These are phyloP conservation scores for Chaitophorus viminalis DNA, from an alignment of 2,888 invertebrate genomes.

Conservation along the genomic window DNA sequence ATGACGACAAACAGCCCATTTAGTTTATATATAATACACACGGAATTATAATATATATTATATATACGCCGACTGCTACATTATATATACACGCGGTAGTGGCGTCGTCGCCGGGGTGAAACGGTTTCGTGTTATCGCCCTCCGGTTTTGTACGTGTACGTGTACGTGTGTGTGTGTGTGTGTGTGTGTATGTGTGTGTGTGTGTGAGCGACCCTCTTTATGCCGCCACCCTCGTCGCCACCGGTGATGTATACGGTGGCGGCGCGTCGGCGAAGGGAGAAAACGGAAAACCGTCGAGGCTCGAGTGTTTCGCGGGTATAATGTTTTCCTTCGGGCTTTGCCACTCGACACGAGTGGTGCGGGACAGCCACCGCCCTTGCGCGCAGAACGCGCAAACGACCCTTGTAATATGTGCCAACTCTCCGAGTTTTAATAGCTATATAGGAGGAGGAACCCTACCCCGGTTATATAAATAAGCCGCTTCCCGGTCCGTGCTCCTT, in stretches of 20 bases:
- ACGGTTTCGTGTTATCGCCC: slow-evolving; percentile 57
- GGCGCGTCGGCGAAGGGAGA: neutral
- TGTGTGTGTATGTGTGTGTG: neutral
- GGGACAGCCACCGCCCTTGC: neutral
- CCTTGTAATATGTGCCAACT: slow-evolving; percentile 62
- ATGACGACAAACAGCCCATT: slow-evolving; percentile 44
- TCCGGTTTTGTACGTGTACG: slow-evolving; percentile 9
- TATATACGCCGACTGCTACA: slow-evolving; percentile 1
- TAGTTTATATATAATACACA: slow-evolving; percentile 30
- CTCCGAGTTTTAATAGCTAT: slow-evolving; percentile 58
- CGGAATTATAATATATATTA: slow-evolving; percentile 28
- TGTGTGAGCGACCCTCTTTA: slow-evolving; percentile 40
- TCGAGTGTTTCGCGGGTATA: slow-evolving; percentile 61
- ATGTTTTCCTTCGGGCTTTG: slow-evolving; percentile 61
- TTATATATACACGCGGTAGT: neutral
- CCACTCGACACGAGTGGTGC: slow-evolving; percentile 59
- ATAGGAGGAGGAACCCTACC: slow-evolving; percentile 10
- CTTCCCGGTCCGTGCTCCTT: slow-evolving; percentile 42
- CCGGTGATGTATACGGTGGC: neutral
- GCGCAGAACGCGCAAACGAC: slow-evolving; percentile 52
- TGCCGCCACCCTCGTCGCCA: slow-evolving; percentile 19
- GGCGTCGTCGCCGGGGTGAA: slow-evolving; percentile 36
- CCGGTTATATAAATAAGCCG: slow-evolving; percentile 58
- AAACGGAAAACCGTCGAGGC: slow-evolving; percentile 49
- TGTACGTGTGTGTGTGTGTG: neutral